Conservation (phyloP, 2,888 invertebrate species). For the Mantis religiosa region DNA sequence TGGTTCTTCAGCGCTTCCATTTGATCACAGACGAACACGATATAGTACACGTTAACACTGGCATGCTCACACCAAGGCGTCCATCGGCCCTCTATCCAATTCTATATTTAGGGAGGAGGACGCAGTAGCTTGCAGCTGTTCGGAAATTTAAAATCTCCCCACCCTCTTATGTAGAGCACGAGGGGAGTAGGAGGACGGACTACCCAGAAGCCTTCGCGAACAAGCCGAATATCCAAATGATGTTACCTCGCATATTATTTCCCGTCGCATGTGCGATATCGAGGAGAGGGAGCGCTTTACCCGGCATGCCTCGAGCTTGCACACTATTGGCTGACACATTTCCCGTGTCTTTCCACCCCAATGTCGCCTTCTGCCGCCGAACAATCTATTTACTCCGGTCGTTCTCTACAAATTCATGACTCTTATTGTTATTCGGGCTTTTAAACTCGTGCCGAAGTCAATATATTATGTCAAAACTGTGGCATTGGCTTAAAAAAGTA, state of each 20-base stretch:
- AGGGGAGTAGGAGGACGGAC: background rate
- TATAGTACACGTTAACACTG: background rate
- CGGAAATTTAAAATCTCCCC: conserved; percentile 21
- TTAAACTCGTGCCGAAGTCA: too few species aligned
- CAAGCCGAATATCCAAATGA: background rate
- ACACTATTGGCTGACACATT: background rate
- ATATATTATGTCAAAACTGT: too few species aligned
- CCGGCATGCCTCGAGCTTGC: background rate
- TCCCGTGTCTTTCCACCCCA: background rate
- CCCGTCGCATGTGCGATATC: background rate
- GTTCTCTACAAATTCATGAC: too few species aligned
- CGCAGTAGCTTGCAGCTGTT: conserved; percentile 20
- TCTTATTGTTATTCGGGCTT: too few species aligned
- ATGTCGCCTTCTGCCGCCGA: background rate
- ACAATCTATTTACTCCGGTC: background rate
- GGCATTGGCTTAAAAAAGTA: too few species aligned
- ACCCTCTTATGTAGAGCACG: background rate
- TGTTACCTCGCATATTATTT: background rate
- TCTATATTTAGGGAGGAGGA: conserved; percentile 17
- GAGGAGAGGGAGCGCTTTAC: background rate
- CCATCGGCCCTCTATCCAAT: background rate
- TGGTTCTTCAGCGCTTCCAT: background rate
- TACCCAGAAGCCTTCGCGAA: background rate
- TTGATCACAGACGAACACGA: background rate
- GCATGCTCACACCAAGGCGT: background rate